Percentiles rank a stretch among this genome's conserved stretches.
Evolutionary conservation across 1,140 invertebrate genomes (phyloP).

Genomic region (Heliconius hermathena): DNA sequence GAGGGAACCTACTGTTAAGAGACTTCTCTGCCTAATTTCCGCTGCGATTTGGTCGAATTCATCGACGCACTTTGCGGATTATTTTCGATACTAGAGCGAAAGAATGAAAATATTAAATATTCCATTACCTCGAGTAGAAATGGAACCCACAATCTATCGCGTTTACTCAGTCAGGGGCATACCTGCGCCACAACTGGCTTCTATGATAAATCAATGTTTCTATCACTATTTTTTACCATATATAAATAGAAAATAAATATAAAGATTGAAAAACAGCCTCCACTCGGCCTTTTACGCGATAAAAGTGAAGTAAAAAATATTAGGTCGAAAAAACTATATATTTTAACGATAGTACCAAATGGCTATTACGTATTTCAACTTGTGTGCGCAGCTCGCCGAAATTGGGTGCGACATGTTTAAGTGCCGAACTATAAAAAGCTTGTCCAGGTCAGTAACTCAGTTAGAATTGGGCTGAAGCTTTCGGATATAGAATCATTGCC

Average conservation of each 20-base stretch:
- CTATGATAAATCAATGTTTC: neutral
- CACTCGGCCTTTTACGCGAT: neutral
- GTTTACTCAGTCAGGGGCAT: too few species aligned
- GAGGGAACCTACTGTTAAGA: too few species aligned
- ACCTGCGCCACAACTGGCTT: neutral
- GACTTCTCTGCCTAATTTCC: too few species aligned
- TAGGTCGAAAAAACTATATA: slow-evolving; percentile 9
- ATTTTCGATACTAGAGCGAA: too few species aligned
- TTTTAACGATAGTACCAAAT: slow-evolving; percentile 30
- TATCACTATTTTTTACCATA: neutral
- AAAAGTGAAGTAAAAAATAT: slow-evolving; percentile 9
- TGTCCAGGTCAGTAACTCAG: slow-evolving; percentile 55
- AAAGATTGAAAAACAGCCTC: neutral
- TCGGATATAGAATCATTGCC: slow-evolving; percentile 47
- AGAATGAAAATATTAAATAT: too few species aligned
- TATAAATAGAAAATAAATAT: neutral
- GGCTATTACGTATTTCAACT: slow-evolving; percentile 32
- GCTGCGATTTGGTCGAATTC: too few species aligned
- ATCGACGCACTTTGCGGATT: too few species aligned
- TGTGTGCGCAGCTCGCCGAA: slow-evolving; percentile 29
- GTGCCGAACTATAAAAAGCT: slow-evolving; percentile 59
- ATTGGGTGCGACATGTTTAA: slow-evolving; percentile 46
- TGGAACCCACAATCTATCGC: too few species aligned
- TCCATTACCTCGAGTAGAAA: too few species aligned
- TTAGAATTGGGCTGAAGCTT: slow-evolving; percentile 37